Conservation (phyloP, 2,113 vertebrate species). For the Anoplopoma fimbria region DNA sequence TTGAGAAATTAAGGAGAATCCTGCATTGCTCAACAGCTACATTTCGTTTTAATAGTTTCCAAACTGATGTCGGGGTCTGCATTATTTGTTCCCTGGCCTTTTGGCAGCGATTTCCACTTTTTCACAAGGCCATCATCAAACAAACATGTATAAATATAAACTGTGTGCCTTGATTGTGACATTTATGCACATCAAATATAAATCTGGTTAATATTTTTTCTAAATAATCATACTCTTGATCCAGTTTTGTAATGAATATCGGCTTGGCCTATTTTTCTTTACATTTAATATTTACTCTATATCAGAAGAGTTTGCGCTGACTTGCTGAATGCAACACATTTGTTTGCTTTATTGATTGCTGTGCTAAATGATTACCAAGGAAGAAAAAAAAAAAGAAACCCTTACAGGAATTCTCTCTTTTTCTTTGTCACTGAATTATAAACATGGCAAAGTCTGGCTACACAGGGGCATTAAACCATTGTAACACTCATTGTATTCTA, state of each 20-base stretch:
- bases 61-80: not conserved
- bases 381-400: constrained; percentile 35
- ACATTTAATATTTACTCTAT: not conserved
- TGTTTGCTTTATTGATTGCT: constrained; percentile 69
- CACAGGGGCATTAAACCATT: not conserved
- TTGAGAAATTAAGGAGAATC: constrained; percentile 50
- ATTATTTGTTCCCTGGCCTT: not conserved
- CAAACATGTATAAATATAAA: not conserved
- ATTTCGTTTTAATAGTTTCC: constrained; percentile 2
- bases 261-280: not conserved
- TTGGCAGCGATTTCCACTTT: not conserved
- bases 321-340: not conserved
- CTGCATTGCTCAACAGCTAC: constrained; percentile 34
- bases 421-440: not conserved
- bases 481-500: not conserved
- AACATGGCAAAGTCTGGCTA: constrained; percentile 1
- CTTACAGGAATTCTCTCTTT: constrained; percentile 48
- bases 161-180: not conserved
- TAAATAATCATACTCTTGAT: not conserved
- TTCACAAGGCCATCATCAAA: not conserved
- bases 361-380: constrained; percentile 64
- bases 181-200: not conserved
- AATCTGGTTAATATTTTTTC: not conserved
- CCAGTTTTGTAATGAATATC: not conserved
- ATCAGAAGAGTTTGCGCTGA: not conserved